Percentiles rank a stretch among this genome's conserved stretches.
phyloP scores from a whole-genome alignment of 2,113 vertebrate genomes.

The Erythrolamprus reginae region DNA sequence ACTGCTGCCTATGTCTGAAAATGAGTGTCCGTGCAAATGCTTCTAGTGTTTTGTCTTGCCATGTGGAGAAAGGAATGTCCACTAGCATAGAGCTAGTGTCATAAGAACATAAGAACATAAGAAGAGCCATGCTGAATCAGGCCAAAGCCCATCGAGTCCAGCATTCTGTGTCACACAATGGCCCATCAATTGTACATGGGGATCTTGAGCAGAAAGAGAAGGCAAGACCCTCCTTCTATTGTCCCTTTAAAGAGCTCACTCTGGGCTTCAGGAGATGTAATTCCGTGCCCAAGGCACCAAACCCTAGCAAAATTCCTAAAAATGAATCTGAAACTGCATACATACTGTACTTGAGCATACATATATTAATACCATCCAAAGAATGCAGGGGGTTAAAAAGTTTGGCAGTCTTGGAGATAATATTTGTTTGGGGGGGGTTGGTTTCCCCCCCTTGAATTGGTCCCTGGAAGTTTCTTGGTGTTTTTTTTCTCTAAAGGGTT shows the following conservation, averaged over 20 bases:
- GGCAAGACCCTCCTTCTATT: too few species aligned
- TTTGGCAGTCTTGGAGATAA: too few species aligned
- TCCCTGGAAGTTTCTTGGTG: too few species aligned
- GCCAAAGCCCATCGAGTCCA: too few species aligned
- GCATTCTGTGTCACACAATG: too few species aligned
- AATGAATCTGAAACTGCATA: not conserved
- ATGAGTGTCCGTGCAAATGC: not conserved
- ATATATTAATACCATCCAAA: not conserved
- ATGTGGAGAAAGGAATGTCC: not conserved
- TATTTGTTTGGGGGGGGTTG: too few species aligned
- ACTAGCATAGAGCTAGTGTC: not conserved
- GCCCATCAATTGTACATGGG: too few species aligned
- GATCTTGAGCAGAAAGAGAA: too few species aligned
- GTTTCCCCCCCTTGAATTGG: too few species aligned
- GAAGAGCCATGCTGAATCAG: too few species aligned
- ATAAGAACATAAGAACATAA: too few species aligned
- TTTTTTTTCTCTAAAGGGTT: too few species aligned
- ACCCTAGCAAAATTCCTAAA: not conserved
- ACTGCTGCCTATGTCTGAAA: not conserved
- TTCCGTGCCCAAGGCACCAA: not conserved
- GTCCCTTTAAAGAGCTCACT: not conserved
- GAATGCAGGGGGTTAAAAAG: not conserved
- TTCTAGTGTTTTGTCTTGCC: not conserved
- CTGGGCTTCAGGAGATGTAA: not conserved
- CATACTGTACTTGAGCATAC: not conserved